Percentiles rank a stretch among this genome's conserved stretches.
Evolutionary conservation across 2,888 invertebrate species (phyloP).

Genomic region (Acrobasis suavella): DNA sequence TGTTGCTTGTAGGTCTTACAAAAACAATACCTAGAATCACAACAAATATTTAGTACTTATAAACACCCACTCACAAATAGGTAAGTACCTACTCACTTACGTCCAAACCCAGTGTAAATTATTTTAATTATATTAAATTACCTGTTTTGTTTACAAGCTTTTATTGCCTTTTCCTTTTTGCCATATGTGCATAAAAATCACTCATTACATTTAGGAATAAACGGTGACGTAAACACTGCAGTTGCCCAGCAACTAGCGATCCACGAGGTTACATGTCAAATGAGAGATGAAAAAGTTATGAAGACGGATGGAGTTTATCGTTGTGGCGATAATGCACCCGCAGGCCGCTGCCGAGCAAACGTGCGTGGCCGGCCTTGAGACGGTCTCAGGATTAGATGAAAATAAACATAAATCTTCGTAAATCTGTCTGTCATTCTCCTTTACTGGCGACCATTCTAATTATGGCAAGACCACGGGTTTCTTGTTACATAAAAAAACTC

Average conservation of each 20-base stretch:
- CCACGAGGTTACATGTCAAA: slow-evolving; percentile 22
- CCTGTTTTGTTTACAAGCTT: no score
- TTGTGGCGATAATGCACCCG: slow-evolving; percentile 27
- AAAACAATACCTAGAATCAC: no score
- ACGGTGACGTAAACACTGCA: neutral
- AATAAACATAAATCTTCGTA: slow-evolving; percentile 62
- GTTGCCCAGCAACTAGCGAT: neutral
- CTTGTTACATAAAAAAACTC: slow-evolving; percentile 2
- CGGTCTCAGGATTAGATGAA: slow-evolving; percentile 48
- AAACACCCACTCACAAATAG: no score
- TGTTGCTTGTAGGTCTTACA: no score
- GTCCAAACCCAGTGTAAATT: no score
- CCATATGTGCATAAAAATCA: no score
- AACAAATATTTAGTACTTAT: no score
- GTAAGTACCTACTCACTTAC: no score
- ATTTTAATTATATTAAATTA: no score
- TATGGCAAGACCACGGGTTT: slow-evolving; percentile 5
- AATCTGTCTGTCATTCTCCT: slow-evolving; percentile 52
- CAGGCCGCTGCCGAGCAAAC: slow-evolving; percentile 5
- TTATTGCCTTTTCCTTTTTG: no score
- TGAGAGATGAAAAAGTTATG: slow-evolving; percentile 27
- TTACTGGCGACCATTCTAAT: slow-evolving; percentile 41
- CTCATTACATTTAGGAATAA: no score
- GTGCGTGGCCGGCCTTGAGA: slow-evolving; percentile 51
- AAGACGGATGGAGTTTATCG: slow-evolving; percentile 31